phyloP scores from a whole-genome alignment of 2,888 invertebrate genomes.

The Torymus aiolomorphi region DNA sequence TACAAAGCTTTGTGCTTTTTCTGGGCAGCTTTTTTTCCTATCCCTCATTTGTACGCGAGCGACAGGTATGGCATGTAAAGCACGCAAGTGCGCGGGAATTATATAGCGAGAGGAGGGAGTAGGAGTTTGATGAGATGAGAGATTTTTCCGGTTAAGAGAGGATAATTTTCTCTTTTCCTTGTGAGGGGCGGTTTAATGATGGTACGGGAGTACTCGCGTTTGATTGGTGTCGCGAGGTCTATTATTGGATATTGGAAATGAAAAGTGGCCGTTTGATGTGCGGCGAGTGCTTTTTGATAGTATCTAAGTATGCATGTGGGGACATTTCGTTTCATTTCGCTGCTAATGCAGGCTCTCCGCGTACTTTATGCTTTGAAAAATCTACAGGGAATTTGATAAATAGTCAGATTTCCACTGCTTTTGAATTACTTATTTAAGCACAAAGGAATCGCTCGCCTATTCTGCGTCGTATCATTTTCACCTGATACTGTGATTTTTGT shows the following conservation, averaged over 20 bases:
- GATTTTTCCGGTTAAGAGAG: constrained; percentile 3
- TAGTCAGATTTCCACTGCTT: too few species aligned
- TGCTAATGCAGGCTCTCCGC: too few species aligned
- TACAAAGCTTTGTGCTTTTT: constrained; percentile 22
- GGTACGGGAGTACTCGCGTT: not conserved
- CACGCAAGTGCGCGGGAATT: constrained; percentile 15
- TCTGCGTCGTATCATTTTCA: too few species aligned
- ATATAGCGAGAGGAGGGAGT: not conserved
- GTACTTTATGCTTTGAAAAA: too few species aligned
- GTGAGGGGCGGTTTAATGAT: constrained; percentile 20
- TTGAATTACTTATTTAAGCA: too few species aligned
- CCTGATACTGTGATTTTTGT: too few species aligned
- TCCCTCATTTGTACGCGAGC: not conserved
- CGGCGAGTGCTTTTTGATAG: not conserved
- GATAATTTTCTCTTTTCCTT: constrained; percentile 3
- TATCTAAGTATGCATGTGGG: too few species aligned
- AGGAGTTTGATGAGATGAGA: not conserved
- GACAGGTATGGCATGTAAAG: not conserved
- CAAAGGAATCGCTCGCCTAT: too few species aligned
- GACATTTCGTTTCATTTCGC: too few species aligned
- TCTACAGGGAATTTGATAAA: too few species aligned
- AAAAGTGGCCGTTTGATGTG: not conserved
- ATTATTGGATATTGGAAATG: too few species aligned
- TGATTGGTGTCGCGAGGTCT: too few species aligned
- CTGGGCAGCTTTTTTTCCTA: not conserved